Evolutionary conservation across 2,888 invertebrate genomes (phyloP), one percentile per base, ranked within the genome.

Genomic region (Apamea anceps): DNA sequence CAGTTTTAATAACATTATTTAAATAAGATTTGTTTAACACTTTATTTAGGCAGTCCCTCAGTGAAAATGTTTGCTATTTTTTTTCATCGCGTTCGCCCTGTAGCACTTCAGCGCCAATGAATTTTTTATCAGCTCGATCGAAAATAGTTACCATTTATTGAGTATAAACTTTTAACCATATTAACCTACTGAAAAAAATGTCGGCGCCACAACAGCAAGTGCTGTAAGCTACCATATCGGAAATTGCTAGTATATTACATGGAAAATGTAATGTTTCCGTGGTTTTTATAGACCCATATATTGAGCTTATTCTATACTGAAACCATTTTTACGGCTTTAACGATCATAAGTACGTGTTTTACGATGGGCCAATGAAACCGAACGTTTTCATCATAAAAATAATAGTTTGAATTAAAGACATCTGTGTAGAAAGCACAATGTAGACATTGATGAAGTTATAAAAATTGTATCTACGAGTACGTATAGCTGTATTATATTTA

Each of bases 281-380:
- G 91, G 91, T 94, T 95, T 95, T 95, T 95, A 95, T 95, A 91
- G 95, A 91, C 93, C 92, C 94, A 94, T 95, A 95, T 95, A 94
- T 95, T 92, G 92, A 90, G 93, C 93, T 95, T 94, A 94, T 94
- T 94, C 91, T 92, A 92, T 92, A 93, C 92, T 93, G 93, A 92
- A 93, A 92, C 94, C 93, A 94, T 94, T 95, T 95, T 95, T 95
- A 95, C 89, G 91, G 94, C 92, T 92, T 92, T 93, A 93, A 94
- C 93, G 94, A 93, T 94, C 94, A 93, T 93, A 95, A 95, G 95
- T 94, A 95, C 91, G 94, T 95, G 94, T 94, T 95, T 95, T 95
- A 95, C 87, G 91, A 89, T 85, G 80, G 83, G 90, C 87, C 82
- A 86, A 81, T 77, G 88, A 82, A 86, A 90, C 87, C 79, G 85